Conservation (phyloP, 2,888 invertebrate genomes). For the Leptothorax acervorum region DNA sequence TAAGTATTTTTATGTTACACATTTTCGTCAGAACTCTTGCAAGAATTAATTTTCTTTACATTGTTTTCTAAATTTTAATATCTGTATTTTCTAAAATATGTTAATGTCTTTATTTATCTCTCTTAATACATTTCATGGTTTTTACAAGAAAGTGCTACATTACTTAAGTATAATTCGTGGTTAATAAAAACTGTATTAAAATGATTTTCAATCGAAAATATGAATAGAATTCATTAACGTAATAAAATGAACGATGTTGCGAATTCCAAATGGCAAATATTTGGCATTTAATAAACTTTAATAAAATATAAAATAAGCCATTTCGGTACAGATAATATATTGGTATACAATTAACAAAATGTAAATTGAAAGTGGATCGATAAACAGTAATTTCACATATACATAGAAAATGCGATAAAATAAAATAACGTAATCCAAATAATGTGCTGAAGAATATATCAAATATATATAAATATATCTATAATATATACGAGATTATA, state of each 20-base stretch:
- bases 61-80: background rate
- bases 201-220: background rate
- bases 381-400: slow-evolving; percentile 14
- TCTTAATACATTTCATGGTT: background rate
- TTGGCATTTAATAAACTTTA: slow-evolving; percentile 42
- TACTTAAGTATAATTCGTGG: background rate
- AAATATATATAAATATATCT: background rate
- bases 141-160: background rate
- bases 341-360: slow-evolving; percentile 32
- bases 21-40: background rate
- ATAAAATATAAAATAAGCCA: slow-evolving; percentile 36
- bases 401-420: background rate
- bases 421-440: slow-evolving; percentile 26
- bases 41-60: background rate
- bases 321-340: slow-evolving; percentile 40
- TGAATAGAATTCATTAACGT: slow-evolving; percentile 26
- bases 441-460: background rate
- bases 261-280: slow-evolving; percentile 35
- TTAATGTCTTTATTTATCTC: background rate
- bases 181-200: background rate
- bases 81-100: background rate
- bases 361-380: slow-evolving; percentile 31
- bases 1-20: background rate
- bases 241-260: slow-evolving; percentile 5
- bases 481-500: background rate